These are phyloP conservation scores for Tiliacea citrago DNA, from an alignment of 2,888 invertebrate species.

Conservation along the genomic window DNA sequence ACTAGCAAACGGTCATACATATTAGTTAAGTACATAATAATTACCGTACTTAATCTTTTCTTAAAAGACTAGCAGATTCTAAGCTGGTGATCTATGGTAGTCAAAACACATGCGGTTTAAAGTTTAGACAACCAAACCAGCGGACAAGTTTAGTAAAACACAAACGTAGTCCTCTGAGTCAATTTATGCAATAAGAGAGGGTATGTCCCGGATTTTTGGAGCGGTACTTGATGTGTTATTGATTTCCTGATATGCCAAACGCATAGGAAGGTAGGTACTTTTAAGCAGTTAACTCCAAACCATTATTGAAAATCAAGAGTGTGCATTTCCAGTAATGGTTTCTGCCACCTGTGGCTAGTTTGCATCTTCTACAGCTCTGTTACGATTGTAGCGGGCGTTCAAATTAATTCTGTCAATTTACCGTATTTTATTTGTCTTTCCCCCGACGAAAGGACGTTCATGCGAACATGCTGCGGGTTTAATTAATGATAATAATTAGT, in stretches of 20 bases:
- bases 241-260: constrained; percentile 25
- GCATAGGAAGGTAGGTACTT: background rate
- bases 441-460: no score
- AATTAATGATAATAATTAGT: no score
- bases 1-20: background rate
- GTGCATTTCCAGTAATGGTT: background rate
- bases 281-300: background rate
- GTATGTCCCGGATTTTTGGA: constrained; percentile 27
- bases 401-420: background rate
- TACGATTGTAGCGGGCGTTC: background rate
- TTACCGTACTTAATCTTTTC: background rate
- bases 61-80: background rate
- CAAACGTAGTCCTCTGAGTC: background rate
- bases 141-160: constrained; percentile 1
- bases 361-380: background rate
- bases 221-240: background rate
- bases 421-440: background rate
- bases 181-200: constrained; percentile 1
- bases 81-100: background rate
- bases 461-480: background rate
- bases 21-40: background rate
- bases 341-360: background rate
- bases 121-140: background rate
- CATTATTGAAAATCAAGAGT: no score
- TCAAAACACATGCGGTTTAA: background rate